phyloP scores from a whole-genome alignment of 2,113 vertebrate genomes.

The Rynchops niger region DNA sequence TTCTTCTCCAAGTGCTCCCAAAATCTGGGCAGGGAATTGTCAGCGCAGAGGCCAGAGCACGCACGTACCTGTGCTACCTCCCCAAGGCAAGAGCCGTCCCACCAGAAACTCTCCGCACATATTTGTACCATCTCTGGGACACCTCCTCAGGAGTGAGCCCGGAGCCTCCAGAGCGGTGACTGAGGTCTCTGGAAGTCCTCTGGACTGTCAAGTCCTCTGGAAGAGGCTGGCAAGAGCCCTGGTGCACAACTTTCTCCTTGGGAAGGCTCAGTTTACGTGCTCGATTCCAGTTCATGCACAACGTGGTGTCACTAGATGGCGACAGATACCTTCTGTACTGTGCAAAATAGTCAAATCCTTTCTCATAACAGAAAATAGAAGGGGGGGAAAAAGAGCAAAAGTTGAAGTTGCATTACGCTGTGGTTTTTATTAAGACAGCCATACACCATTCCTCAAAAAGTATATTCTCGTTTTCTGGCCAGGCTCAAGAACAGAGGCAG shows the following conservation, averaged over 20 bases:
- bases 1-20: neutral
- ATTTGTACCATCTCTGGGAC: neutral
- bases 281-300: neutral
- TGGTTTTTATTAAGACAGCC: neutral
- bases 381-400: no score
- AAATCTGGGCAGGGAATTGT: neutral
- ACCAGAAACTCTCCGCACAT: neutral
- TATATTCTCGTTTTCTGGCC: neutral
- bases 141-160: neutral
- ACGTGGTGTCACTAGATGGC: slow-evolving; percentile 27
- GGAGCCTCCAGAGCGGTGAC: neutral
- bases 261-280: neutral
- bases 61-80: neutral
- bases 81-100: neutral
- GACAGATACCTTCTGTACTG: neutral
- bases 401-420: neutral
- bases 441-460: neutral
- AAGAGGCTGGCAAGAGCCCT: neutral
- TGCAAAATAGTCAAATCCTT: neutral
- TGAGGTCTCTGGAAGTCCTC: neutral
- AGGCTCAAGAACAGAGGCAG: neutral
- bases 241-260: neutral
- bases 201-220: neutral
- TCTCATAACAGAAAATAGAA: neutral
- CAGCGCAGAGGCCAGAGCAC: neutral